Conservation (phyloP, 2,888 invertebrate genomes). For the Yponomeuta sedellus region DNA sequence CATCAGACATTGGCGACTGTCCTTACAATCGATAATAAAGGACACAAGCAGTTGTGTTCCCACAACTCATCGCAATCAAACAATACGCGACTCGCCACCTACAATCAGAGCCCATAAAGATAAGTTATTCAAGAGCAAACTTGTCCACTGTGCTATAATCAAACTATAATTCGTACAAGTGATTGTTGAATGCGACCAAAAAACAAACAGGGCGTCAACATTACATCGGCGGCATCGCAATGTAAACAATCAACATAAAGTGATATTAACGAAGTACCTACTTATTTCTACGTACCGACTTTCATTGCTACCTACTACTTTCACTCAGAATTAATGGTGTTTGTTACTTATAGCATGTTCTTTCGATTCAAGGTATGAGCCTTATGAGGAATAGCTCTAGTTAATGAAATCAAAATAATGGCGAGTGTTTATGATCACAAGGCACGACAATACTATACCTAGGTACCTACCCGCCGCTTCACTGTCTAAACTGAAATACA, state of each 20-base stretch:
- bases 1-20: background rate
- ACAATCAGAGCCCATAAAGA: slow-evolving; percentile 33
- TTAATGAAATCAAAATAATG: slow-evolving; percentile 65
- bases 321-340: slow-evolving; percentile 54
- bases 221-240: slow-evolving; percentile 21
- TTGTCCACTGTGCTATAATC: slow-evolving; percentile 28
- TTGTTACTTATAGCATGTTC: slow-evolving; percentile 51
- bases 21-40: background rate
- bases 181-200: slow-evolving; percentile 14
- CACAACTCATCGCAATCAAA: slow-evolving; percentile 24
- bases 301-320: slow-evolving; percentile 28
- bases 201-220: slow-evolving; percentile 20
- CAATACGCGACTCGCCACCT: slow-evolving; percentile 19
- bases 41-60: slow-evolving; percentile 11
- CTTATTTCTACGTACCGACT: slow-evolving; percentile 25
- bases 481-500: no score
- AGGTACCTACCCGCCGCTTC: no score
- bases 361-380: slow-evolving; percentile 46
- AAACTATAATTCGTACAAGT: slow-evolving; percentile 20
- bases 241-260: slow-evolving; percentile 37
- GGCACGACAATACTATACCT: no score
- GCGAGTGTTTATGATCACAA: slow-evolving; percentile 37
- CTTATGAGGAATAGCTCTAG: slow-evolving; percentile 36
- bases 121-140: slow-evolving; percentile 32
- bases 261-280: background rate